These are phyloP conservation scores for Opisthocomus hoazin DNA, from an alignment of 2,113 vertebrate species.

Conservation along the genomic window DNA sequence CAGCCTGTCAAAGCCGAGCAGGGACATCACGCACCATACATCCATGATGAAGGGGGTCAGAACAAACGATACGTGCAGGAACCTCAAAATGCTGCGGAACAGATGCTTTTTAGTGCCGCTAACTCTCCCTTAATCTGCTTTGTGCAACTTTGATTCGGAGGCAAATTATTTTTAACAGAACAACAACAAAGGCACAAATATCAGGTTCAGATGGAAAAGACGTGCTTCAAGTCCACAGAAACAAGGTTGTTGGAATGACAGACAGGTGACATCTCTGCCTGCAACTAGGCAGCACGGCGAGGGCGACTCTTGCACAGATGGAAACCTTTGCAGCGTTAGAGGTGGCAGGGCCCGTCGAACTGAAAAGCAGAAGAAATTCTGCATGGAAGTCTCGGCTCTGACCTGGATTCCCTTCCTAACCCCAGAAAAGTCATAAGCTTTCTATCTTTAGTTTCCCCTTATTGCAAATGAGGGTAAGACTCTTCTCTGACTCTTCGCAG, in stretches of 20 bases:
- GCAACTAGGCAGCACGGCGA: background rate
- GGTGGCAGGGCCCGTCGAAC: background rate
- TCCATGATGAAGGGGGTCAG: background rate
- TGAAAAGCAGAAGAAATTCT: background rate
- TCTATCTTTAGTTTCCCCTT: conserved; percentile 46
- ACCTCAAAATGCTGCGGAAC: background rate
- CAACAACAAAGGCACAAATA: background rate
- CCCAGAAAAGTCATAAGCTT: conserved; percentile 24
- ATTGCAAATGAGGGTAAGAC: background rate
- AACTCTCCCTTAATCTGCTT: background rate
- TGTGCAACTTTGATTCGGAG: background rate
- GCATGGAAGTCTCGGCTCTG: background rate
- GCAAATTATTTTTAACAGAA: background rate
- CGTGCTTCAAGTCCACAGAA: background rate
- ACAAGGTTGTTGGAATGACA: conserved; percentile 8
- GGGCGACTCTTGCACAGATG: background rate
- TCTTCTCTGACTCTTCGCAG: background rate
- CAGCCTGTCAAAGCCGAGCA: background rate
- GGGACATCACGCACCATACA: background rate
- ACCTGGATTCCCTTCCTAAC: conserved; percentile 35
- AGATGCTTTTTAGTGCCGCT: background rate
- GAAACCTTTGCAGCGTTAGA: background rate
- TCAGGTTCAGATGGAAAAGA: background rate
- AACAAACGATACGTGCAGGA: background rate
- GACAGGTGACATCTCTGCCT: background rate